Evolutionary conservation across 2,113 vertebrate genomes (phyloP), one percentile per base, ranked within the genome.

Genomic region (Perca fluviatilis): DNA sequence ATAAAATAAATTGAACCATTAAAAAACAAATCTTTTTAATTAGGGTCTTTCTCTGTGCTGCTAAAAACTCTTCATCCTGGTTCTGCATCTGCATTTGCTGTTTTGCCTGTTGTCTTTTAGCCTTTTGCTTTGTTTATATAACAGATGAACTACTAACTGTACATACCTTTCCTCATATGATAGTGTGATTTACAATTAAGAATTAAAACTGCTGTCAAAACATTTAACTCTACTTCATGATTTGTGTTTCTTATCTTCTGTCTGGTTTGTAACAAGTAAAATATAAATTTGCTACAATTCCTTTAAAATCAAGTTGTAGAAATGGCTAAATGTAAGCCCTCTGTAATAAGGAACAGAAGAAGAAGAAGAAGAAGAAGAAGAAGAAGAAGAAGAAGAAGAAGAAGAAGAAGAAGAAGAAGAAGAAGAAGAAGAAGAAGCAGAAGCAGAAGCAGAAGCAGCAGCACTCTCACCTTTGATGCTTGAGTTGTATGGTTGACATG

Each of bases 391-490:
- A 50, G 15, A n/a, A 51, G 1, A 56, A 8, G 30, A 25, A 19
- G 23, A 72, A 60, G 9, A 71, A 50, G 15, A 62, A 79, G 49
- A 87, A 85, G 56, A 3, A 5, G 27, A 27, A 51, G 1, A 56
- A 8, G 30, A 25, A 19, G 23, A 72, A 60, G 9, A 71, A 50
- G 15, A 62, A 79, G 49, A 87, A 85, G 56, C 3, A 5, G 27
- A 27, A 27, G 27, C 1, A 25, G 25, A 25, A n/a, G 23, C 69
- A 60, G 9, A 70, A 50, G 15, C 58, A 79, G 49, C 86, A 83
- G 53, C 5, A 5, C 11, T 53, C 89, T 88, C 51, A 93, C 92
- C 92, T 89, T 89, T 86, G 70, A 60, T 75, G 63, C 6, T 43
- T 51, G 6, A 66, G 40, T 73, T 81, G 54, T 57, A 3, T 16